Conservation (phyloP, 2,113 vertebrate genomes). For the Oncorhynchus kisutch region DNA sequence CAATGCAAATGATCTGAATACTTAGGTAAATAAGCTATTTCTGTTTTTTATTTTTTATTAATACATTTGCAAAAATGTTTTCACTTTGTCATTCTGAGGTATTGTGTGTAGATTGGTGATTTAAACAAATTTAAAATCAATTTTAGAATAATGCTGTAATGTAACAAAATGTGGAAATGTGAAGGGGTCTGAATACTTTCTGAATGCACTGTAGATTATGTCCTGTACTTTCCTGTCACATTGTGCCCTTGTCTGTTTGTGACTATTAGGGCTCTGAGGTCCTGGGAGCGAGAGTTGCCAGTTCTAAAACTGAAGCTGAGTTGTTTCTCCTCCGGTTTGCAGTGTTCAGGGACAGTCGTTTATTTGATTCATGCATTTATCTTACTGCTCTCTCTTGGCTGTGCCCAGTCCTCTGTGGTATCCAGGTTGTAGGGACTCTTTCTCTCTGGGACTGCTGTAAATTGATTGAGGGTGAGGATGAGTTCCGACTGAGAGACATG, state of each 20-base stretch:
- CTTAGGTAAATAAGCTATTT: too few relatives aligned
- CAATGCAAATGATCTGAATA: too few relatives aligned
- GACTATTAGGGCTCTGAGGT: neutral
- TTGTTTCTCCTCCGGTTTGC: conserved; percentile 28
- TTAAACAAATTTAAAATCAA: too few relatives aligned
- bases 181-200: too few relatives aligned
- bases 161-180: too few relatives aligned
- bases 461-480: conserved; percentile 9
- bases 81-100: too few relatives aligned
- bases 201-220: too few relatives aligned
- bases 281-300: too few relatives aligned
- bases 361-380: conserved; percentile 39
- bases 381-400: conserved; percentile 2
- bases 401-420: conserved; percentile 29
- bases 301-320: neutral
- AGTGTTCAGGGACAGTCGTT: conserved; percentile 11
- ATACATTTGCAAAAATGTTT: too few relatives aligned
- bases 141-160: too few relatives aligned
- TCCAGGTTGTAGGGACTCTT: conserved; percentile 13
- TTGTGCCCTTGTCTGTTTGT: neutral
- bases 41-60: too few relatives aligned
- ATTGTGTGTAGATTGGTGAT: too few relatives aligned
- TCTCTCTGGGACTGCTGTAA: conserved; percentile 31
- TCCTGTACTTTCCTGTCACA: neutral
- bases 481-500: conserved; percentile 21